Evolutionary conservation across 2,113 vertebrate genomes (phyloP).

Genomic region (Trichechus manatus): DNA sequence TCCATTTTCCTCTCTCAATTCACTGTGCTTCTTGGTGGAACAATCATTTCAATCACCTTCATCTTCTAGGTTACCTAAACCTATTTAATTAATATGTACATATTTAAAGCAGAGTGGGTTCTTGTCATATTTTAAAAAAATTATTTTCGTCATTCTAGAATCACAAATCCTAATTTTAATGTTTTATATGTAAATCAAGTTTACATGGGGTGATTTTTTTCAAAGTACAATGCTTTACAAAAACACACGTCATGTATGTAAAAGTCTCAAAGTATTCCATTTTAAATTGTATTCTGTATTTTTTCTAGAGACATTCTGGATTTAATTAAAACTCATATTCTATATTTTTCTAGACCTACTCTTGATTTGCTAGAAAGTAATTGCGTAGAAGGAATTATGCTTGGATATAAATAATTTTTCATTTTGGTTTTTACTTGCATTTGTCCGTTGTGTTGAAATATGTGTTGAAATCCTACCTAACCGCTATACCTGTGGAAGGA

Average conservation of each 20-base stretch:
- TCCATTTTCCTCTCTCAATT: conserved; percentile 9
- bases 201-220: not conserved
- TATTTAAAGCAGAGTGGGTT: not conserved
- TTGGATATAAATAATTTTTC: not conserved
- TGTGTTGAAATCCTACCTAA: not conserved
- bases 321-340: not conserved
- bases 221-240: not conserved
- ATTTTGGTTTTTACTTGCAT: not conserved
- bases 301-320: not conserved
- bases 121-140: not conserved
- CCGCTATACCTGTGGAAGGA: not conserved
- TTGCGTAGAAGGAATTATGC: not conserved
- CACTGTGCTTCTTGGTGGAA: not conserved
- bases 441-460: not conserved
- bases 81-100: not conserved
- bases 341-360: conserved; percentile 29
- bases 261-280: not conserved
- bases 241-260: not conserved
- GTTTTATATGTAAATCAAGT: conserved; percentile 12
- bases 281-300: not conserved
- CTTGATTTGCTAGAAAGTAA: not conserved
- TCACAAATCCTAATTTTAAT: not conserved
- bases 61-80: not conserved
- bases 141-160: conserved; percentile 29
- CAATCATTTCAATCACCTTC: not conserved